Base-by-base conservation (phyloP, 2,797 vertebrate genomes). In the Carapus acus region DNA sequence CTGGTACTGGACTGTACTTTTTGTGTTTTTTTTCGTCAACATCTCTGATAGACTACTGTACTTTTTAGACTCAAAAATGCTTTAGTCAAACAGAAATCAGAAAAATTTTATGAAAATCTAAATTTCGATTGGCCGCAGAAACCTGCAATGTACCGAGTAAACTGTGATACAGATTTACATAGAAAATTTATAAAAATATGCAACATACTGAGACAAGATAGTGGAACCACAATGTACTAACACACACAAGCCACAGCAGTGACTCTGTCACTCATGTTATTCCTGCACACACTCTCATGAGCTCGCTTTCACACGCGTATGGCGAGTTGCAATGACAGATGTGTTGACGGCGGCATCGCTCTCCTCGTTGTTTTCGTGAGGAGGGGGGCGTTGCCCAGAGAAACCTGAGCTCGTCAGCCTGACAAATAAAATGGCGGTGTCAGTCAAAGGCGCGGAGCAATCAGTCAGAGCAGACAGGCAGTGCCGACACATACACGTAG, bases 381-480 rank as follows among this genome's bases (percentile, higher is more conserved):
- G 31, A 0, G 54, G 54, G 46, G 67, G 65, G 67, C 49, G 61
- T 67, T 56, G 69, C 63, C 63, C 4, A 1, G 47, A 60, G 69
- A 73, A 74, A 76, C 59, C 47, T 71, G 69, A 80, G 76, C 72
- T 70, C 33, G 6, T 54, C n/a, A 3, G 29, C 31, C 23, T 77
- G 77, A 83, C 74, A 71, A 73, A 76, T 76, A 74, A 84, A 77
- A 75, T 76, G 76, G 74, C 58, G 56, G 53, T 15, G 45, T 59
- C 67, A 69, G 71, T 84, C 77, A 77, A 61, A 65, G 62, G 58
- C 48, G 4, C 36, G 18, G 4, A 8, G 8, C 38, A 64, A 78
- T 76, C 78, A 54, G 58, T 84, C 80, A 78, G 56, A 2, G 18
- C 39, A 46, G 64, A 63, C 74, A 59, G 74, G 20, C n/a, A n/a